phyloP scores from a whole-genome alignment of 2,888 invertebrate species.

The Ophioninae sp. region DNA sequence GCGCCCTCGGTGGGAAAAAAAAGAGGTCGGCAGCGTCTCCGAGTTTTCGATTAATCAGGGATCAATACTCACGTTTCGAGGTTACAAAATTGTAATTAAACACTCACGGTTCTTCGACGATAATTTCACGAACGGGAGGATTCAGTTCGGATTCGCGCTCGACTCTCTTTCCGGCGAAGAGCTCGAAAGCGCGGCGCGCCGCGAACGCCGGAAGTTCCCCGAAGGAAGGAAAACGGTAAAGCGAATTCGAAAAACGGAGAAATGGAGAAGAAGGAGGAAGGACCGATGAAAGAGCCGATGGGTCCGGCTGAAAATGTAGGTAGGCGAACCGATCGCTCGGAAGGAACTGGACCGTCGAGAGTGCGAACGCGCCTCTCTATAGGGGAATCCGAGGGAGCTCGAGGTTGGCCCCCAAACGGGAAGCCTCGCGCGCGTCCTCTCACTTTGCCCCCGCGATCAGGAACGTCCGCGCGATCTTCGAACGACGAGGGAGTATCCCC shows the following conservation, averaged over 20 bases:
- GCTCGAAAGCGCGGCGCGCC: conserved; percentile 47
- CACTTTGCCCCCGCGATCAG: conserved; percentile 50
- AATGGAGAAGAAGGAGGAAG: background rate
- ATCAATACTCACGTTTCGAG: background rate
- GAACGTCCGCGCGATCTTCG: background rate
- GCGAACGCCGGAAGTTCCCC: conserved; percentile 28
- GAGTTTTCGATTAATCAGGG: no score
- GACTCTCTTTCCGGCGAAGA: conserved; percentile 62
- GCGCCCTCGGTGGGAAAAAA: background rate
- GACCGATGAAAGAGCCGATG: background rate
- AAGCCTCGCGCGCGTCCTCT: conserved; percentile 58
- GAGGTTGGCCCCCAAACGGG: conserved; percentile 65
- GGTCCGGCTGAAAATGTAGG: conserved; percentile 16
- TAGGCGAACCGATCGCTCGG: conserved; percentile 46
- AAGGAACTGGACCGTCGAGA: conserved; percentile 71
- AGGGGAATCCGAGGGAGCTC: conserved; percentile 72
- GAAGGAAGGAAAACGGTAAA: background rate
- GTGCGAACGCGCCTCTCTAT: conserved; percentile 72
- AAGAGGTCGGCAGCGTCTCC: background rate
- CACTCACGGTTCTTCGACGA: background rate
- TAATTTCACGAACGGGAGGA: background rate
- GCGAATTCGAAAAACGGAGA: background rate
- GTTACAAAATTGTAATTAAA: background rate
- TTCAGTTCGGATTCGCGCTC: conserved; percentile 30
- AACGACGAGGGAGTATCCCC: conserved; percentile 20